Conservation (phyloP, 1,140 invertebrate genomes). For the Chironomus striatipennis region DNA sequence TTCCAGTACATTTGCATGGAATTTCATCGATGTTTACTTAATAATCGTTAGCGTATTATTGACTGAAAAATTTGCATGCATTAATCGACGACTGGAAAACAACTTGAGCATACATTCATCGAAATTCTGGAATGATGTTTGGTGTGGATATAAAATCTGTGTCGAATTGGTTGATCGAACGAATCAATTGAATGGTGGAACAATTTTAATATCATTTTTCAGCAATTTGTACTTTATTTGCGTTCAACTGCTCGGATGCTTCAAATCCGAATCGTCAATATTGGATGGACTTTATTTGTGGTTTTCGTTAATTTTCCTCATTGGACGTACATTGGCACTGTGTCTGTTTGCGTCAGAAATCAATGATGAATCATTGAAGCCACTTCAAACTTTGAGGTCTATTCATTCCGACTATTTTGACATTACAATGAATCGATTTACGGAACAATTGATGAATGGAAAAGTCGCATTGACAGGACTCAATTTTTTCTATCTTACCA, state of each 20-base stretch:
- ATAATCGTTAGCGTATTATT: not conserved
- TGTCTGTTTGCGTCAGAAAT: constrained; percentile 10
- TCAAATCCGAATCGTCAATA: not conserved
- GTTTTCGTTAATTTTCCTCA: not conserved
- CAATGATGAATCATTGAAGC: not conserved
- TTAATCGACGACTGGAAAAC: not conserved
- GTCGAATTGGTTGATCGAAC: not conserved
- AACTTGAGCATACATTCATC: not conserved
- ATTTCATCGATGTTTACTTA: constrained; percentile 16
- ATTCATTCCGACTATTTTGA: constrained; percentile 18
- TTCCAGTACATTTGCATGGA: not conserved
- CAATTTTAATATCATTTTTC: constrained; percentile 20
- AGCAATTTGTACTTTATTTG: constrained; percentile 18
- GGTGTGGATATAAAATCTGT: not conserved
- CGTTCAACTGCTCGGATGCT: not conserved
- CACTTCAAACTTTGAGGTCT: not conserved
- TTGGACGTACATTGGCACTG: not conserved
- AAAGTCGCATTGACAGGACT: constrained; percentile 9
- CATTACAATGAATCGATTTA: constrained; percentile 8
- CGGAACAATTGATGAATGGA: not conserved
- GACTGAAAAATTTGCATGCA: constrained; percentile 12
- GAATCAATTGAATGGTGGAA: not conserved
- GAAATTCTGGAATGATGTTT: not conserved
- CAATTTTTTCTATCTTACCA: constrained; percentile 15
- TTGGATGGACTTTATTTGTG: constrained; percentile 18